phyloP scores from a whole-genome alignment of 2,888 invertebrate genomes.

The Euplagia quadripunctaria region DNA sequence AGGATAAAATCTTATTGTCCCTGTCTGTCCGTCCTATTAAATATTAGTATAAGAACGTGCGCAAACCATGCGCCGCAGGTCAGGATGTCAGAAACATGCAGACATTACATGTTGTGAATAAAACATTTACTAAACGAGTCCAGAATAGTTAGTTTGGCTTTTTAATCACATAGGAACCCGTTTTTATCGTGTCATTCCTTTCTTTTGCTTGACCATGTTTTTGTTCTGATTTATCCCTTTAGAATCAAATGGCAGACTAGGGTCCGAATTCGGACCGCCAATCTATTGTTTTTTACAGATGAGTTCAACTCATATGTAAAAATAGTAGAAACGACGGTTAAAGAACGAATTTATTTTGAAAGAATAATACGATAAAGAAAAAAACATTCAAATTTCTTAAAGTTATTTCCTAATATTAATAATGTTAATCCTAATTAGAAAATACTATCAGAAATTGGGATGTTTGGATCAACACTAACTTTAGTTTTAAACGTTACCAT shows the following conservation, averaged over 20 bases:
- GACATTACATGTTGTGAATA: constrained; percentile 45
- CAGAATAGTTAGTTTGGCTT: constrained; percentile 24
- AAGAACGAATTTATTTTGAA: no score
- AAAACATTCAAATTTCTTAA: no score
- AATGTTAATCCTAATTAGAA: no score
- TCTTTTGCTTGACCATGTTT: neutral
- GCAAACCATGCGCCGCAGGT: constrained; percentile 19
- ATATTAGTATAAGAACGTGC: constrained; percentile 40
- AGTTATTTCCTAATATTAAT: no score
- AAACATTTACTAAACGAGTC: constrained; percentile 43
- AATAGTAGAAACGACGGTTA: no score
- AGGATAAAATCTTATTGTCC: constrained; percentile 41
- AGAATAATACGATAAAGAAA: no score
- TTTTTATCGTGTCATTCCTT: neutral
- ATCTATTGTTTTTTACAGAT: no score
- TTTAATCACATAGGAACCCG: constrained; percentile 18
- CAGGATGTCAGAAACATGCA: constrained; percentile 37
- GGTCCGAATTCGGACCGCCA: no score
- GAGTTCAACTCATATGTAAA: no score
- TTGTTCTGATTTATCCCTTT: neutral
- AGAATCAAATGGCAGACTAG: neutral
- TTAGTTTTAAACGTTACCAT: no score
- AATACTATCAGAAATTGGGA: no score
- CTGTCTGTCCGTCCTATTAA: constrained; percentile 41
- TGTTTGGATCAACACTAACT: no score